These are phyloP conservation scores for Arnoldichthys spilopterus DNA, from an alignment of 2,797 vertebrate genomes.

Conservation along the genomic window DNA sequence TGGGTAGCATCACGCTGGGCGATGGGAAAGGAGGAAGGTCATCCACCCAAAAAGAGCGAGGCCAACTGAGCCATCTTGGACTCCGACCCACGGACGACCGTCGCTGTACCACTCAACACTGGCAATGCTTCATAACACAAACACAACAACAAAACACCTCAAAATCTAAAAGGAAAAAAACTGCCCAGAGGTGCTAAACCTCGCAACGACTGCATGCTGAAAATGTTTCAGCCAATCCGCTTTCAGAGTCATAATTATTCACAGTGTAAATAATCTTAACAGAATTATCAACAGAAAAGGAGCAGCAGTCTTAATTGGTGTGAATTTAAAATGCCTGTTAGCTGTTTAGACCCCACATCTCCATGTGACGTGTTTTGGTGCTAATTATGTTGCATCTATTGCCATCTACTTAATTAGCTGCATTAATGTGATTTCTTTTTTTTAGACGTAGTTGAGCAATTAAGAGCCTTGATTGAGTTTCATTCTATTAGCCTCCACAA, in stretches of 20 bases:
- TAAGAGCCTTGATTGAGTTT: slow-evolving; percentile 97
- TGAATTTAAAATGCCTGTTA: slow-evolving; percentile 29
- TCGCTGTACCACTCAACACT: no score
- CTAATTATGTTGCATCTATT: slow-evolving; percentile 91
- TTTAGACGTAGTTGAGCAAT: slow-evolving; percentile 95
- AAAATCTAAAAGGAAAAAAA: no score
- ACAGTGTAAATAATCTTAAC: background rate
- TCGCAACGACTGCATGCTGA: no score
- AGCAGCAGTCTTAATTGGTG: slow-evolving; percentile 8
- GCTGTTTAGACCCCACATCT: slow-evolving; percentile 11
- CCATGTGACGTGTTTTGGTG: slow-evolving; percentile 62
- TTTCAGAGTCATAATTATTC: background rate
- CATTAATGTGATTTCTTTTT: slow-evolving; percentile 99
- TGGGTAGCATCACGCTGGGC: no score
- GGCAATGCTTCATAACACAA: no score
- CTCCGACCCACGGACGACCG: background rate
- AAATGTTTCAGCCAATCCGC: background rate
- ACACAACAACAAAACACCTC: no score
- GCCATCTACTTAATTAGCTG: slow-evolving; percentile 94
- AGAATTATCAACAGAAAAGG: background rate
- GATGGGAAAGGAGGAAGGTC: no score
- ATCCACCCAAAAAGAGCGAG: no score
- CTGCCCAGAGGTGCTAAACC: no score
- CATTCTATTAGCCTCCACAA: slow-evolving; percentile 98
- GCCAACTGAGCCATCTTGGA: no score